Percentiles rank a stretch among this genome's conserved stretches.
Conservation (phyloP, 2,888 invertebrate genomes). For the Strigamia transsilvanica region DNA sequence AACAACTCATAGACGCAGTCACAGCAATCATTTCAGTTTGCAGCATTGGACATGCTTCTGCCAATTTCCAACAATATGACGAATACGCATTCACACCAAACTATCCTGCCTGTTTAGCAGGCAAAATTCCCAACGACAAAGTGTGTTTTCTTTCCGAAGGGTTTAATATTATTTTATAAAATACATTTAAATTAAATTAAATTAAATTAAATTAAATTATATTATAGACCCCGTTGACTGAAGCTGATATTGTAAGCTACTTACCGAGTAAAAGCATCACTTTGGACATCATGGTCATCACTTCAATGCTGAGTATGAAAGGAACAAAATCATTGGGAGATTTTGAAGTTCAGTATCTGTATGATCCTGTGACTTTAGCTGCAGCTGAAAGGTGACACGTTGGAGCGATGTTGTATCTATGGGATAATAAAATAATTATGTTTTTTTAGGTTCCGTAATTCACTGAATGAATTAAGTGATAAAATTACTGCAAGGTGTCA, state of each 20-base stretch:
- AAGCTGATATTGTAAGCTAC: slow-evolving; percentile 61
- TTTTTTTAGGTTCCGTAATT: background rate
- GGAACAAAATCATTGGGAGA: slow-evolving; percentile 65
- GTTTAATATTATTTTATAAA: background rate
- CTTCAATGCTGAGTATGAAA: slow-evolving; percentile 63
- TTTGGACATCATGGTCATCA: slow-evolving; percentile 65
- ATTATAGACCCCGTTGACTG: slow-evolving; percentile 60
- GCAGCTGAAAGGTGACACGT: slow-evolving; percentile 61
- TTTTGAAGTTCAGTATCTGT: slow-evolving; percentile 65
- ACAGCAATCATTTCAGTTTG: slow-evolving; percentile 60
- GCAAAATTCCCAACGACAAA: slow-evolving; percentile 59
- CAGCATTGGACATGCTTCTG: slow-evolving; percentile 61
- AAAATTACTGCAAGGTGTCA: slow-evolving; percentile 61
- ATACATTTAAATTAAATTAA: too few species aligned
- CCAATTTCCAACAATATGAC: slow-evolving; percentile 62
- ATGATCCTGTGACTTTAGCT: slow-evolving; percentile 62
- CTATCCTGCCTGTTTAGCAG: slow-evolving; percentile 60
- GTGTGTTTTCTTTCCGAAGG: too few species aligned
- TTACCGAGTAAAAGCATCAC: slow-evolving; percentile 64
- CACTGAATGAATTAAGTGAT: slow-evolving; percentile 60
- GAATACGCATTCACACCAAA: slow-evolving; percentile 62
- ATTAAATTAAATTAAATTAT: slow-evolving; percentile 48
- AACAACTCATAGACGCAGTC: slow-evolving; percentile 59
- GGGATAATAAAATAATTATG: background rate
- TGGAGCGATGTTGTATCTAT: slow-evolving; percentile 55